phyloP scores from a whole-genome alignment of 2,797 vertebrate species.

The Brachyalestes nurse region DNA sequence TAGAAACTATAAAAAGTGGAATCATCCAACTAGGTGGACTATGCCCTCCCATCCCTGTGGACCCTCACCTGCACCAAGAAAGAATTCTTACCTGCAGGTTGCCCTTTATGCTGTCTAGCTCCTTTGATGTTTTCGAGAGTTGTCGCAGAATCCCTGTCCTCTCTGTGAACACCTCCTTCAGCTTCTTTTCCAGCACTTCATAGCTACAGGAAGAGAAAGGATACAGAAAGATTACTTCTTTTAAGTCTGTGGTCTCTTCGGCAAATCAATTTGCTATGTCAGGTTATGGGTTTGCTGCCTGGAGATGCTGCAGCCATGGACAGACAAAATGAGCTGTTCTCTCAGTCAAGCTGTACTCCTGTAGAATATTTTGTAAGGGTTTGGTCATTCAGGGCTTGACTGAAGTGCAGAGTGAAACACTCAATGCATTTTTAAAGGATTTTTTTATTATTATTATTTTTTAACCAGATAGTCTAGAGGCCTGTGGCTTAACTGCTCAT shows the following conservation, averaged over 20 bases:
- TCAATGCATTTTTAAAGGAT: neutral
- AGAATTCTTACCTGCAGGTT: conserved; percentile 87
- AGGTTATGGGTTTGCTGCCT: conserved; percentile 28
- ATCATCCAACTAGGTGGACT: neutral
- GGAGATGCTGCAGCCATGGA: conserved; percentile 36
- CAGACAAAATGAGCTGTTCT: conserved; percentile 31
- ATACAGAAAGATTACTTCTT: conserved; percentile 49
- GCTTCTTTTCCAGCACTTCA: conserved; percentile 91
- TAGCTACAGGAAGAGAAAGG: conserved; percentile 79
- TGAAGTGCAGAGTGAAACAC: neutral
- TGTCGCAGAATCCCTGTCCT: conserved; percentile 91
- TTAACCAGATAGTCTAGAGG: neutral
- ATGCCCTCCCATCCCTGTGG: neutral
- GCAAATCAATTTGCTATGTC: conserved; percentile 37
- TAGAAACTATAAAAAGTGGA: neutral
- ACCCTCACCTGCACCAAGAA: neutral
- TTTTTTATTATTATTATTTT: neutral
- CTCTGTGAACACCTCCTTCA: conserved; percentile 95
- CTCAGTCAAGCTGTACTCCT: neutral
- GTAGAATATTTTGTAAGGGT: neutral
- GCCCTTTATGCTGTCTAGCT: conserved; percentile 93
- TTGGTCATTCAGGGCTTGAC: neutral
- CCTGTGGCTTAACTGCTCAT: neutral
- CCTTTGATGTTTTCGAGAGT: conserved; percentile 93
- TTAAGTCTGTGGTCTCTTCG: conserved; percentile 34